These are phyloP conservation scores for Agriopis marginaria DNA, from an alignment of 2,888 invertebrate genomes.

Conservation along the genomic window DNA sequence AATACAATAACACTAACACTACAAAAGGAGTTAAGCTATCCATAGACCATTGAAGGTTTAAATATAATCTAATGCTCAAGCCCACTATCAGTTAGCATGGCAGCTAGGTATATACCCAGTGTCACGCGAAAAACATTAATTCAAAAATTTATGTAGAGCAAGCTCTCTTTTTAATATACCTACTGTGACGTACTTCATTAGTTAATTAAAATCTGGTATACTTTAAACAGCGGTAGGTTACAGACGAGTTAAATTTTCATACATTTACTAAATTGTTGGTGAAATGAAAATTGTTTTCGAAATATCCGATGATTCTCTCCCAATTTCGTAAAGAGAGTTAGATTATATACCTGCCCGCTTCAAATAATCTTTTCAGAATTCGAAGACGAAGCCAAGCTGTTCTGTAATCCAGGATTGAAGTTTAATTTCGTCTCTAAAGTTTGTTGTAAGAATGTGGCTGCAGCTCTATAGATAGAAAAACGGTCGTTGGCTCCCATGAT, in stretches of 20 bases:
- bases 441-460: slow-evolving; percentile 26
- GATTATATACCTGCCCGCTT: slow-evolving; percentile 22
- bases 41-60: too few species aligned
- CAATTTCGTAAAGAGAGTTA: slow-evolving; percentile 26
- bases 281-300: slow-evolving; percentile 42
- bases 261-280: slow-evolving; percentile 22
- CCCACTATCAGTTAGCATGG: too few species aligned
- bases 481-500: slow-evolving; percentile 26
- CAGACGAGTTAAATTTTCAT: slow-evolving; percentile 17
- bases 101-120: too few species aligned
- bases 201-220: slow-evolving; percentile 21
- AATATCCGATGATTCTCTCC: slow-evolving; percentile 31
- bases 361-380: slow-evolving; percentile 26
- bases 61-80: too few species aligned
- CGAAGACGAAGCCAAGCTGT: slow-evolving; percentile 21
- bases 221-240: not conserved
- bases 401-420: slow-evolving; percentile 20
- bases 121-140: too few species aligned
- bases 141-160: too few species aligned
- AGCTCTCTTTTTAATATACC: too few species aligned
- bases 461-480: slow-evolving; percentile 30
- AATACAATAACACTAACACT: too few species aligned
- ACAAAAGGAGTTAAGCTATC: too few species aligned
- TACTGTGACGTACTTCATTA: slow-evolving; percentile 11
- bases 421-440: slow-evolving; percentile 27